Percentiles rank a stretch among this genome's conserved stretches.
Conservation (phyloP, 2,113 vertebrate species). For the Mormyrus iriodes region DNA sequence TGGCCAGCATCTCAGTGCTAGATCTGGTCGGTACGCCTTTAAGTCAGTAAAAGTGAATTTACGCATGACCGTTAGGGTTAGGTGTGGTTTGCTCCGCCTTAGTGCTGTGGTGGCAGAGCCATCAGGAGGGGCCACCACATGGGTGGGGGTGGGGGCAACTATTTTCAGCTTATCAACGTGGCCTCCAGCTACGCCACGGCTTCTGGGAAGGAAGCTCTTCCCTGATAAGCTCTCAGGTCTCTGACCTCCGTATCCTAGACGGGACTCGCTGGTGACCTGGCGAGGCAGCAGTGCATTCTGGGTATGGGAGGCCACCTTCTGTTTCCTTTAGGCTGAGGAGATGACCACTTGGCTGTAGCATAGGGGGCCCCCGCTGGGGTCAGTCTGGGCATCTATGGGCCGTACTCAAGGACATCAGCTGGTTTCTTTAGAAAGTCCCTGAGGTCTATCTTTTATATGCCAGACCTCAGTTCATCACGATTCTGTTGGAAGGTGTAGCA, state of each 20-base stretch:
- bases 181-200: background rate
- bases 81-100: background rate
- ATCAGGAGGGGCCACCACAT: background rate
- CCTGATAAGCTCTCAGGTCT: background rate
- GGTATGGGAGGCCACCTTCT: background rate
- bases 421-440: background rate
- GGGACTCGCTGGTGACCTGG: background rate
- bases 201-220: background rate
- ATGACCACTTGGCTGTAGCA: background rate
- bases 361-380: background rate
- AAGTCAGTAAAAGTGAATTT: background rate
- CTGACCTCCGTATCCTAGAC: background rate
- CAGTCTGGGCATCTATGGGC: background rate
- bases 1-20: background rate
- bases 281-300: background rate
- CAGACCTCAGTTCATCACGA: background rate
- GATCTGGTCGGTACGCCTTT: background rate
- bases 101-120: background rate
- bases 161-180: conserved; percentile 1
- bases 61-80: background rate
- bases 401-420: background rate
- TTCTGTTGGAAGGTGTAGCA: background rate
- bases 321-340: background rate
- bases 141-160: background rate
- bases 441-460: background rate